Evolutionary conservation across 92 coral and sea anemone genomes (phyloP), one percentile per base, ranked within the genome.

Genomic region (Actinostola sp.): DNA sequence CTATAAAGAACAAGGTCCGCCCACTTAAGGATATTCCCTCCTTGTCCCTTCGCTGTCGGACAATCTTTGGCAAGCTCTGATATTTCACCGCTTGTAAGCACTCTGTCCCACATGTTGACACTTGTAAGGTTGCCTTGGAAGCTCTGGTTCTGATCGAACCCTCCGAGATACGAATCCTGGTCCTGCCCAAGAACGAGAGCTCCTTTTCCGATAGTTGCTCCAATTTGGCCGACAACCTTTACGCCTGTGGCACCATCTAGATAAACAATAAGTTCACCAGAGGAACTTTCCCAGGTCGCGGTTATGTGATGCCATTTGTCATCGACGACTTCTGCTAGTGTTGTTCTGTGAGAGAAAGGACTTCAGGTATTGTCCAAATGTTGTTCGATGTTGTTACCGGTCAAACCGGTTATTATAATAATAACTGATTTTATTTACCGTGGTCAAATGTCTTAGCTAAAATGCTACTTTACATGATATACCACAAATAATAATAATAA

Each of bases 71-170:
- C n/a, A n/a, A n/a, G n/a, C n/a, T n/a, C n/a, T n/a, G n/a, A n/a
- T n/a, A n/a, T n/a, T n/a, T n/a, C n/a, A n/a, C n/a, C n/a, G n/a
- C n/a, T n/a, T n/a, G n/a, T n/a, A n/a, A n/a, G n/a, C n/a, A n/a
- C n/a, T n/a, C n/a, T n/a, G n/a, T n/a, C n/a, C n/a, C n/a, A n/a
- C n/a, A n/a, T n/a, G n/a, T n/a, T n/a, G n/a, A n/a, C n/a, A n/a
- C n/a, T n/a, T n/a, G n/a, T n/a, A n/a, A n/a, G n/a, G n/a, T 48
- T 48, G 54, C 54, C 54, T 48, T 48, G 54, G 54, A 48, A 48
- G 15, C 54, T 48, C 24, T 48, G 20, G 24, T 48, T 48, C 24
- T 4, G 19, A 6, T 48, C 9, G 24, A 6, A 48, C 3, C 24
- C 54, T 4, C 54, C 54, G 3, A 14, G n/a, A n/a, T 48, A 48